Percentiles rank a stretch among this genome's conserved stretches.
Evolutionary conservation across 2,113 vertebrate species (phyloP).

Genomic region (Clinocottus analis): DNA sequence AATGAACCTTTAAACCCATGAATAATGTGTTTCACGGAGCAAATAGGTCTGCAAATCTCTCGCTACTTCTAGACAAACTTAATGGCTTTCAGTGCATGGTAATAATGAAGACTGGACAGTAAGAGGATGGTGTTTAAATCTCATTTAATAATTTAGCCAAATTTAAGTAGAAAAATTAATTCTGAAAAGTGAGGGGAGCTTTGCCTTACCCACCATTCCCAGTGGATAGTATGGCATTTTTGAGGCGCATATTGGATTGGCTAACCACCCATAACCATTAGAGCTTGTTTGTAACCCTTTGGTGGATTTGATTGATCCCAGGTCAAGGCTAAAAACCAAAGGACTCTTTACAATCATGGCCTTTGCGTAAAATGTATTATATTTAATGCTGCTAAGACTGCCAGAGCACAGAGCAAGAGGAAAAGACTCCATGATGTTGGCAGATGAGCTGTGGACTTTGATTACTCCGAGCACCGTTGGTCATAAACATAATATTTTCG

Average conservation of each 20-base stretch:
- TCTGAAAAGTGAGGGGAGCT: not conserved
- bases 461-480: not conserved
- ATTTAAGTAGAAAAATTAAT: not conserved
- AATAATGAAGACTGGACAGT: constrained; percentile 18
- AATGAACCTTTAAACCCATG: not conserved
- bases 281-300: not conserved
- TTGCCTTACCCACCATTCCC: not conserved
- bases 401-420: too few species aligned
- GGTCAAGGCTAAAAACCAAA: not conserved
- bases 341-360: not conserved
- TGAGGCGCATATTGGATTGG: not conserved
- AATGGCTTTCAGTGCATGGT: constrained; percentile 2
- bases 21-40: not conserved
- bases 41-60: constrained; percentile 1
- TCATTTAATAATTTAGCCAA: constrained; percentile 13
- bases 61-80: not conserved
- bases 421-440: too few species aligned
- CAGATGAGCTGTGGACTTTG: too few species aligned
- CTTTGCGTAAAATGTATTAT: not conserved
- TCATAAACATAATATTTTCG: not conserved
- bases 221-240: not conserved
- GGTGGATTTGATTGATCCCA: not conserved
- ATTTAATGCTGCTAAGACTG: not conserved
- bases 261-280: not conserved
- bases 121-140: constrained; percentile 4